Conservation (phyloP, 2,797 vertebrate species). For the Gymnothorax javanicus region DNA sequence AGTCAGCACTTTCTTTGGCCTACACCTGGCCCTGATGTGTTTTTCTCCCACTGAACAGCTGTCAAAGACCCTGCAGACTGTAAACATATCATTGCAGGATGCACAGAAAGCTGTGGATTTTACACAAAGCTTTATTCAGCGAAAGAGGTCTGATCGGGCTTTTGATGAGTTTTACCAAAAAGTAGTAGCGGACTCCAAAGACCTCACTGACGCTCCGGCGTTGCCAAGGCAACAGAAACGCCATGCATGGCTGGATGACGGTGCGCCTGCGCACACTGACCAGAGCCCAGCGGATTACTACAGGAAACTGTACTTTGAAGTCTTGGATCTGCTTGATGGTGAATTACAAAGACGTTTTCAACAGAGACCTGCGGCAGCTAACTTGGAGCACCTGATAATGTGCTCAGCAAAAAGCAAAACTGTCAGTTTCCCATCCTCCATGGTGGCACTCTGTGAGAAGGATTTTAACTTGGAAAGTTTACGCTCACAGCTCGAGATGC, state of each 20-base stretch:
- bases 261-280: background rate
- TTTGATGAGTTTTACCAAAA: slow-evolving; percentile 4
- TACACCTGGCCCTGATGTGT: background rate
- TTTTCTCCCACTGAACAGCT: slow-evolving; percentile 23
- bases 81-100: slow-evolving; percentile 20
- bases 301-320: background rate
- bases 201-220: background rate
- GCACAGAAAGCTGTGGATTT: slow-evolving; percentile 1
- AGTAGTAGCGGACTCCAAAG: background rate
- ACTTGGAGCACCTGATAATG: background rate
- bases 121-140: slow-evolving; percentile 1
- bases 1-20: slow-evolving; percentile 21
- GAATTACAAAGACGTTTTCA: background rate
- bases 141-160: slow-evolving; percentile 1
- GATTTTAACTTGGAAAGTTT: slow-evolving; percentile 9
- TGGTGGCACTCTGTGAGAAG: background rate
- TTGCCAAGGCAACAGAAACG: slow-evolving; percentile 14
- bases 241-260: background rate
- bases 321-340: slow-evolving; percentile 18
- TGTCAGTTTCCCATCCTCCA: background rate
- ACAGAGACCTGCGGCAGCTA: background rate
- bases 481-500: background rate
- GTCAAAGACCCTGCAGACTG: slow-evolving; percentile 12
- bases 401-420: background rate
- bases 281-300: background rate